A percentile compares a stretch with the other conserved stretches of the same genome.
phyloP scores from a whole-genome alignment of 2,888 invertebrate species.

The Eurois occulta region DNA sequence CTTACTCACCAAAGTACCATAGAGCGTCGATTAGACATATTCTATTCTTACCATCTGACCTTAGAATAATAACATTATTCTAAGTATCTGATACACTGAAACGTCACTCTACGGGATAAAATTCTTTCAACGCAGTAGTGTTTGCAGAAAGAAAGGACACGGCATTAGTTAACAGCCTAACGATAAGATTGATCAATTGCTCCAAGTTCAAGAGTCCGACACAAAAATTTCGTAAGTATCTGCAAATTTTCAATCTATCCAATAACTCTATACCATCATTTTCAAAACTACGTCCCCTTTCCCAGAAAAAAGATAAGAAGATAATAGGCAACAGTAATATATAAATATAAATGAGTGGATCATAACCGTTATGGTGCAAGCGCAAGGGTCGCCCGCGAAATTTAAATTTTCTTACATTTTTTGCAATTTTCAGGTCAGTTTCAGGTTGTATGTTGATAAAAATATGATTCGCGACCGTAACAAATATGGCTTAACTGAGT shows the following conservation, averaged over 20 bases:
- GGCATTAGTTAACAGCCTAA: background rate
- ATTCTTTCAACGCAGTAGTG: background rate
- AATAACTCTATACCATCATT: background rate
- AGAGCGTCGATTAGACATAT: background rate
- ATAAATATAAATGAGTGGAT: conserved; percentile 67
- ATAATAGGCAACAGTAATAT: conserved; percentile 56
- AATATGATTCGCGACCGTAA: too few relatives aligned
- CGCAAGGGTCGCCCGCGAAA: too few relatives aligned
- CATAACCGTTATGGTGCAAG: conserved; percentile 73
- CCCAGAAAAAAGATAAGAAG: too few relatives aligned
- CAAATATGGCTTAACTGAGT: too few relatives aligned
- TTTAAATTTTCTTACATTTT: too few relatives aligned
- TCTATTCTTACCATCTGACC: too few relatives aligned
- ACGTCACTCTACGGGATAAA: background rate
- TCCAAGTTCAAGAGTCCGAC: background rate
- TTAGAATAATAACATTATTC: too few relatives aligned
- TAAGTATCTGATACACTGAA: background rate
- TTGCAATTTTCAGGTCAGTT: too few relatives aligned
- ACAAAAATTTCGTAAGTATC: background rate
- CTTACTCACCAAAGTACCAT: background rate
- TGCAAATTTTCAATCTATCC: background rate
- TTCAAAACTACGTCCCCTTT: conserved; percentile 19
- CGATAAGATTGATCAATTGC: background rate
- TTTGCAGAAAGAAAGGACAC: background rate
- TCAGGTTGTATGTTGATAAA: too few relatives aligned